Base-by-base conservation (phyloP, 2,113 vertebrate genomes). In the Saimiri boliviensis region DNA sequence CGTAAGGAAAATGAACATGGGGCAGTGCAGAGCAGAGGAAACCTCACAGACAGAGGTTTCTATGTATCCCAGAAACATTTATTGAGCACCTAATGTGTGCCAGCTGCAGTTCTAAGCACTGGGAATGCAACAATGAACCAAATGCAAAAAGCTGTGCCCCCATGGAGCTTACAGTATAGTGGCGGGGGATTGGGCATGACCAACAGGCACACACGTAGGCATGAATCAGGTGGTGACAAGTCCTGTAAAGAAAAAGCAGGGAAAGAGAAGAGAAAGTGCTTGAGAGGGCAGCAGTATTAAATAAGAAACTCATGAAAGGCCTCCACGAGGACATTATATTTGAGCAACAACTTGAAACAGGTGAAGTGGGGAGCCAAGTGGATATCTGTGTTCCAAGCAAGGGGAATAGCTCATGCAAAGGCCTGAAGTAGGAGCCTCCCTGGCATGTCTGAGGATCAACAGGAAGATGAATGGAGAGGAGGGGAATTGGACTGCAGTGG, bases 271-370 rank as follows among this genome's bases (percentile, higher is more conserved):
- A 68, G 49, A 45, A 13, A 40, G 49, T 30, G 23, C 12, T 35
- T 37, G 56, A 40, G 23, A 52, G 63, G 14, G 1, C 27, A 54
- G 17, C 49, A 19, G 1, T 32, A 10, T 25, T 58, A 63, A 66
- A 47, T 42, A 40, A 0, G 1, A 74, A 30, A 23, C 23, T 56
- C 27, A 54, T 13, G 21, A 25, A 91, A 25, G 47, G 17, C 37
- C 23, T 91, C 30, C 2, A 3, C 14, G n/a, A 42, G 35, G 40
- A 4, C 45, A 5, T 58, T 13, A 30, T 3, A 0, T 1, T 52
- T 6, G 5, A 68, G 20, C 8, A 52, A 35, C 71, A 63, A 23
- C 40, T 45, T 40, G 42, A 56, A 47, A 45, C 23, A 20, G 27
- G 32, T 23, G 30, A 45, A 54, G 35, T 20, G 83, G 14, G 56